Base-by-base conservation (phyloP, 2,888 invertebrate species). In the Cephus pulcher region DNA sequence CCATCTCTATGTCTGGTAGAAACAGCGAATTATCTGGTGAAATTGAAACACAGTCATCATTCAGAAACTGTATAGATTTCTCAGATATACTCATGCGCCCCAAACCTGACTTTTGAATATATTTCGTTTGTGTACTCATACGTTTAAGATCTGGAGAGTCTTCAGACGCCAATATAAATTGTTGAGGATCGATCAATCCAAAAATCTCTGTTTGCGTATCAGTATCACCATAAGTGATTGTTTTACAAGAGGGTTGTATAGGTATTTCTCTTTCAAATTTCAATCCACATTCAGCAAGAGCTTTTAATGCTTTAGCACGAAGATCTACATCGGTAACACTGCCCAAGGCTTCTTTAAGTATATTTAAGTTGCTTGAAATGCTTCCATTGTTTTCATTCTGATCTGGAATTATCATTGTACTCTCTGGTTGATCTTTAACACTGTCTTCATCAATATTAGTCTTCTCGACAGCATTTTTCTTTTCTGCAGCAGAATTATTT, bases 241-340 rank as follows among this genome's bases (percentile, higher is more conserved):
- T 81, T 3, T 82, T 75, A 0, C 77, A 70, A 0, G 82, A 79
- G 0, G 82, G 82, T 40, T 35, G 73, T 69, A 83, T 77, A 1
- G 90, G 86, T 1, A 90, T 81, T 4, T 83, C 77, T 34, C 85
- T 86, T 32, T 87, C 84, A 2, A 83, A 80, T 1, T 86, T 85
- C 33, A 88, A 87, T 11, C 88, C 88, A 76, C 89, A 90, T 12
- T 89, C 87, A 0, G 84, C 84, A 3, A 91, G 81, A 12, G 89
- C 90, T 74, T 87, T 83, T 23, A 91, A 74, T 4, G 91, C 90
- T 75, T 86, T 86, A 23, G 82, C 80, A n/a, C 87, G 81, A 12
- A 90, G 78, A 12, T 84, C 80, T 34, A 83, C 78, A 75, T 91
- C 88, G 4, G 80, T 84, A 0, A 89, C 82, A n/a, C 85, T 87